Evolutionary conservation across 2,888 invertebrate genomes (phyloP).

Genomic region (Cheilosia soror): DNA sequence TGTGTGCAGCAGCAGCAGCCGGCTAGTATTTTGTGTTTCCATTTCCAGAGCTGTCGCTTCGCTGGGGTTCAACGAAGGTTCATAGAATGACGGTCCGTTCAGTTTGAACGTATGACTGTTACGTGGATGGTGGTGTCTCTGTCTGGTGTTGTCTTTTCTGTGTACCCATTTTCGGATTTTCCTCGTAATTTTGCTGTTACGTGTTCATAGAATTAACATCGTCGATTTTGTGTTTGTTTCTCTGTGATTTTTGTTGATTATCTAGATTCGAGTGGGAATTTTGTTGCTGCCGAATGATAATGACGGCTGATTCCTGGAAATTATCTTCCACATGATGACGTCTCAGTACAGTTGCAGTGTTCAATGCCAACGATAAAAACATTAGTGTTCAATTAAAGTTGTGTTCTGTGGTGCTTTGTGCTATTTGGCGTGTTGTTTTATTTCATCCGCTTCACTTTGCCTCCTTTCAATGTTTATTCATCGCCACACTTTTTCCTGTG

Average conservation of each 20-base stretch:
- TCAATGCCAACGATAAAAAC: constrained; percentile 39
- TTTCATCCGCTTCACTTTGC: constrained; percentile 6
- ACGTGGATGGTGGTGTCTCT: constrained; percentile 45
- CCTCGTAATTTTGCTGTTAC: constrained; percentile 51
- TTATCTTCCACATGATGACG: constrained; percentile 46
- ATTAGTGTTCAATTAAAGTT: constrained; percentile 54
- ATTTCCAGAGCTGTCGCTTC: constrained; percentile 11
- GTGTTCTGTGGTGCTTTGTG: constrained; percentile 11
- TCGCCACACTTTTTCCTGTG: constrained; percentile 55
- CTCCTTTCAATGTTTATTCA: constrained; percentile 48
- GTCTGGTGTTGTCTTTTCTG: constrained; percentile 4
- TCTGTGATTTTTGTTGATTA: constrained; percentile 21
- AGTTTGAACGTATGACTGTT: constrained; percentile 67
- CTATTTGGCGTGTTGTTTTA: constrained; percentile 18
- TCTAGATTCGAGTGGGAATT: constrained; percentile 6
- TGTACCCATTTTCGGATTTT: constrained; percentile 36
- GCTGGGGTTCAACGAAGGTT: constrained; percentile 71
- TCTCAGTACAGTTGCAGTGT: constrained; percentile 23
- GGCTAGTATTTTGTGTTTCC: constrained; percentile 46
- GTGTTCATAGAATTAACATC: constrained; percentile 39
- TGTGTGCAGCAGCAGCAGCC: constrained; percentile 41
- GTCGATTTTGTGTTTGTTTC: constrained; percentile 14
- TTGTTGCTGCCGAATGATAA: constrained; percentile 34
- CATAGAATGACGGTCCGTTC: constrained; percentile 55
- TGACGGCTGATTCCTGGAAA: constrained; percentile 52